Evolutionary conservation across 1,140 invertebrate species (phyloP).

Genomic region (Penaeus chinensis): DNA sequence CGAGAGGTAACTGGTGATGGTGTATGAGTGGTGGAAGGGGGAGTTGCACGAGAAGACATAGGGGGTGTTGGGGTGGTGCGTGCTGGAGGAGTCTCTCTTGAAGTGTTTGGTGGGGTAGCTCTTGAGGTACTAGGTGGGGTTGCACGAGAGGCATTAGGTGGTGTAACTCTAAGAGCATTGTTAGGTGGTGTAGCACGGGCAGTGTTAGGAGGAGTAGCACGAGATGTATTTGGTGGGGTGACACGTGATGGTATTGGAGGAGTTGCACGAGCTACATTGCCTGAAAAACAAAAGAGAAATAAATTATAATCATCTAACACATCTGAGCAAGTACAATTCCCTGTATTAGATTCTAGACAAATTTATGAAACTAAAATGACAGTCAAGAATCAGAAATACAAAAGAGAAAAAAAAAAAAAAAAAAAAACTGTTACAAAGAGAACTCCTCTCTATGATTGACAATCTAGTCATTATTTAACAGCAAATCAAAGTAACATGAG

Average conservation of each 20-base stretch:
- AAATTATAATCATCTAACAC: too few relatives aligned
- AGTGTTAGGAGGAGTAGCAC: conserved; percentile 35
- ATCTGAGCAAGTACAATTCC: too few relatives aligned
- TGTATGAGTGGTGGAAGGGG: conserved; percentile 17
- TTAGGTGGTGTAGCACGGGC: conserved; percentile 40
- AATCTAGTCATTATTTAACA: too few relatives aligned
- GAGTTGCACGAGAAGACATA: conserved; percentile 22
- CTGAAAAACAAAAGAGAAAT: neutral
- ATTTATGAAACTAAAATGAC: too few relatives aligned
- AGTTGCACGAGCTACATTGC: conserved; percentile 12
- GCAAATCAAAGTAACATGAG: too few relatives aligned
- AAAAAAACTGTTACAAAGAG: too few relatives aligned
- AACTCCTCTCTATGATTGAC: too few relatives aligned
- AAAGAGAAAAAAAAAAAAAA: too few relatives aligned
- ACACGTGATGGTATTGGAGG: conserved; percentile 21
- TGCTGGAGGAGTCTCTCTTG: conserved; percentile 2
- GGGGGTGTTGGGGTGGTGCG: neutral
- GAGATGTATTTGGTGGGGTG: conserved; percentile 37
- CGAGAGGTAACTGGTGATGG: conserved; percentile 24
- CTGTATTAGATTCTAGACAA: too few relatives aligned
- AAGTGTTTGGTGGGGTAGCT: neutral
- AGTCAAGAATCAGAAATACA: too few relatives aligned
- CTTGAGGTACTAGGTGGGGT: neutral
- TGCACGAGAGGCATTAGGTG: conserved; percentile 30
- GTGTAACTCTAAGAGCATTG: conserved; percentile 15